Evolutionary conservation across 2,113 vertebrate species (phyloP).

Genomic region (Chionomys nivalis): DNA sequence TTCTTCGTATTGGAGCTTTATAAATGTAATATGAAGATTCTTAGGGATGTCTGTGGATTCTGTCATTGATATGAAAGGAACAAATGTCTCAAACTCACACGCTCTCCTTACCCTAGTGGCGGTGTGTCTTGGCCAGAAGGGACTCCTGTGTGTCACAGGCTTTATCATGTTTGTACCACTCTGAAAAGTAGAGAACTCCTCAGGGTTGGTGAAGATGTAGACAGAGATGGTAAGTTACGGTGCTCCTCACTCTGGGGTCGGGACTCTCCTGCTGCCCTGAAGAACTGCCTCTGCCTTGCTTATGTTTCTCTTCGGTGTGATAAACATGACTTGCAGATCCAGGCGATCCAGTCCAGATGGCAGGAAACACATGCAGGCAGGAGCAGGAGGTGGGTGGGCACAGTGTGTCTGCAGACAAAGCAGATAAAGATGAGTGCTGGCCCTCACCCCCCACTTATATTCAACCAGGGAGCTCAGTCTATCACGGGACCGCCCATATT

Average conservation of each 20-base stretch:
- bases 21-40: neutral
- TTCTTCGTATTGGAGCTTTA: neutral
- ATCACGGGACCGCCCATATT: neutral
- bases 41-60: neutral
- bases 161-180: neutral
- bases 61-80: neutral
- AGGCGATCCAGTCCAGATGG: neutral
- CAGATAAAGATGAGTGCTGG: neutral
- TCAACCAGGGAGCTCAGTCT: neutral
- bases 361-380: neutral
- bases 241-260: neutral
- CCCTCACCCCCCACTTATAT: neutral
- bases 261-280: neutral
- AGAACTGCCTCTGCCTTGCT: neutral
- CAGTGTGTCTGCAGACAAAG: neutral
- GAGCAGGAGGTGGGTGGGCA: neutral
- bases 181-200: neutral
- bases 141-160: neutral
- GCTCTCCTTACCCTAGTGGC: neutral
- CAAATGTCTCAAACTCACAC: neutral
- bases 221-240: neutral
- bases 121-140: neutral
- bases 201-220: neutral
- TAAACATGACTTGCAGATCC: neutral
- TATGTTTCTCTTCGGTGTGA: neutral